Conservation (phyloP, 2,888 invertebrate genomes). For the Fragum whitleyi region DNA sequence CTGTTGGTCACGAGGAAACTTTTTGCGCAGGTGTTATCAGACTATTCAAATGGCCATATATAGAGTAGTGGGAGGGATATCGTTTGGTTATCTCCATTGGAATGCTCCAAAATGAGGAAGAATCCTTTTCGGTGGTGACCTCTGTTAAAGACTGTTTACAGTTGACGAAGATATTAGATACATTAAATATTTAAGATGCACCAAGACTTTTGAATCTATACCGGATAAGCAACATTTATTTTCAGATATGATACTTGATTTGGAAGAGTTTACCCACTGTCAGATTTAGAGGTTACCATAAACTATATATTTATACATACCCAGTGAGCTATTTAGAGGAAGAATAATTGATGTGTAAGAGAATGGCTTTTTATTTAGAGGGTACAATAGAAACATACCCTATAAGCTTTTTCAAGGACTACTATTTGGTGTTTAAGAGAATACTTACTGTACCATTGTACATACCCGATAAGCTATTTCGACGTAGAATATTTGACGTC, state of each 20-base stretch:
- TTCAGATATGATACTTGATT: slow-evolving; percentile 83
- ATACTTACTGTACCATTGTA: slow-evolving; percentile 77
- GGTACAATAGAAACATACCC: slow-evolving; percentile 62
- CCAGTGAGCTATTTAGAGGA: slow-evolving; percentile 80
- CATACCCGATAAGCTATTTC: slow-evolving; percentile 79
- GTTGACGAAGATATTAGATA: too few relatives aligned
- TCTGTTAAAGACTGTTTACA: too few relatives aligned
- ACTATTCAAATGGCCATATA: too few relatives aligned
- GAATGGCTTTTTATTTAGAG: slow-evolving; percentile 78
- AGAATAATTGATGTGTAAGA: slow-evolving; percentile 82
- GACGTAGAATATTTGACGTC: slow-evolving; percentile 83
- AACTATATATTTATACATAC: too few relatives aligned
- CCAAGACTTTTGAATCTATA: slow-evolving; percentile 55
- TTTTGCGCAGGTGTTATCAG: too few relatives aligned
- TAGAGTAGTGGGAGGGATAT: too few relatives aligned
- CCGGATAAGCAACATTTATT: slow-evolving; percentile 80
- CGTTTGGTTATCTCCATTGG: too few relatives aligned
- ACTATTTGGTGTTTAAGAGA: slow-evolving; percentile 83
- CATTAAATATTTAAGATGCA: too few relatives aligned
- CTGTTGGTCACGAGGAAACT: too few relatives aligned
- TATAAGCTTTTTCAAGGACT: slow-evolving; percentile 81
- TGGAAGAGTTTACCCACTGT: slow-evolving; percentile 80
- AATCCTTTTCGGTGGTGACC: too few relatives aligned
- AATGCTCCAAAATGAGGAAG: too few relatives aligned
- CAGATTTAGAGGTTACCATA: slow-evolving; percentile 53